phyloP scores from a whole-genome alignment of 1,140 invertebrate genomes.

The Nasonia vitripennis region DNA sequence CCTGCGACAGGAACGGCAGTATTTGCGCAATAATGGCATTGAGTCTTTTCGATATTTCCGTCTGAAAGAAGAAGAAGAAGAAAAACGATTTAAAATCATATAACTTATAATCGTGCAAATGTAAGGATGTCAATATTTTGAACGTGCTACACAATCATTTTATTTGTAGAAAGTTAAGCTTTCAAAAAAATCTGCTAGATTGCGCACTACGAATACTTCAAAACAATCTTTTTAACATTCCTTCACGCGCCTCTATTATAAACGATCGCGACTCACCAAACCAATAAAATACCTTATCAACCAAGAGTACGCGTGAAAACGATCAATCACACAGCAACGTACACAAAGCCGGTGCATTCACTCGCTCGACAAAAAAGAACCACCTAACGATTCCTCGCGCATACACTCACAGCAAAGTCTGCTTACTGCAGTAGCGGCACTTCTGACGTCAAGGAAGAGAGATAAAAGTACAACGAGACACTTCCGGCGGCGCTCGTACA shows the following conservation, averaged over 20 bases:
- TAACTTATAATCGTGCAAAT: too few species aligned
- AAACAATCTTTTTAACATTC: too few species aligned
- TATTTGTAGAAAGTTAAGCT: too few species aligned
- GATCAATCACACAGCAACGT: neutral
- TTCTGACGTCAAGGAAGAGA: conserved; percentile 17
- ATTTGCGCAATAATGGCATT: conserved; percentile 94
- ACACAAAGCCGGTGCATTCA: neutral
- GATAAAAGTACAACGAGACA: conserved; percentile 8
- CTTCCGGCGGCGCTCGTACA: conserved; percentile 14
- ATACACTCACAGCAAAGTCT: neutral
- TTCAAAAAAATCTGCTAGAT: too few species aligned
- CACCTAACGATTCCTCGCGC: neutral
- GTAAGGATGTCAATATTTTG: too few species aligned
- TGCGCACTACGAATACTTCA: too few species aligned
- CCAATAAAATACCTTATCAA: conserved; percentile 19
- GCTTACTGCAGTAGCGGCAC: too few species aligned
- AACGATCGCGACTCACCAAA: neutral
- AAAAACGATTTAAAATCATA: neutral
- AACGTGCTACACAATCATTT: too few species aligned
- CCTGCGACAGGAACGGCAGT: conserved; percentile 92
- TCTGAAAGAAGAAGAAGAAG: conserved; percentile 79
- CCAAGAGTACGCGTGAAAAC: neutral
- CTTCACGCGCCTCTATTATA: neutral
- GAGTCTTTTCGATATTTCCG: conserved; percentile 94
- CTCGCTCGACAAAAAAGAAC: neutral